Conservation (phyloP, 2,888 invertebrate genomes). For the Pseudeuparius sepicola region DNA sequence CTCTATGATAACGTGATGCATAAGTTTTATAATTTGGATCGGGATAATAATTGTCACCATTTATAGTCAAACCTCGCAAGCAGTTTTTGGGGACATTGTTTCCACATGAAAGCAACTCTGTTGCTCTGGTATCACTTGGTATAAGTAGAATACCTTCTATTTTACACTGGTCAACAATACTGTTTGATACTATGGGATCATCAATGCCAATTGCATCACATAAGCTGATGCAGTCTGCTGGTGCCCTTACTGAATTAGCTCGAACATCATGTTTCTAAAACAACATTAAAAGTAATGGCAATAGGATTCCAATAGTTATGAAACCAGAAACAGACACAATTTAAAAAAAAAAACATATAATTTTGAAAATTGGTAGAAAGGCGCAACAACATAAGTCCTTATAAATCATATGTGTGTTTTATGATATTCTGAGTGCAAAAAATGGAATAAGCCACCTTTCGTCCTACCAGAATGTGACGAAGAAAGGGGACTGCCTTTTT, state of each 20-base stretch:
- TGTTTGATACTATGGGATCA: slow-evolving; percentile 73
- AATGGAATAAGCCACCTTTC: too few species aligned
- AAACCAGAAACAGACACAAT: too few species aligned
- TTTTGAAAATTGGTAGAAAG: too few species aligned
- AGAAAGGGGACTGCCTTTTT: too few species aligned
- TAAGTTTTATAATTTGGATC: slow-evolving; percentile 70
- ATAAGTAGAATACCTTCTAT: slow-evolving; percentile 73
- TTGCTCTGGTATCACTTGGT: slow-evolving; percentile 56
- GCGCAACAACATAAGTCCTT: too few species aligned
- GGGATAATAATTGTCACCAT: slow-evolving; percentile 59
- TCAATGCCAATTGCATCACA: slow-evolving; percentile 62
- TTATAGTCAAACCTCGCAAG: slow-evolving; percentile 53
- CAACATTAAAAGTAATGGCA: too few species aligned
- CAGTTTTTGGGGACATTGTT: slow-evolving; percentile 61
- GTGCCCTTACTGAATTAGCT: slow-evolving; percentile 39
- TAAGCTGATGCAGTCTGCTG: slow-evolving; percentile 42
- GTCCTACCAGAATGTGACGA: too few species aligned
- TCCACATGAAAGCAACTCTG: slow-evolving; percentile 53
- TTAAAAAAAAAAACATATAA: too few species aligned
- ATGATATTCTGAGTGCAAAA: too few species aligned
- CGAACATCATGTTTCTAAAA: slow-evolving; percentile 42
- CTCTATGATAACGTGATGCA: slow-evolving; percentile 45
- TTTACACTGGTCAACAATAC: slow-evolving; percentile 65
- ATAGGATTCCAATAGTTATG: too few species aligned
- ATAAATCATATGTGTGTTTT: too few species aligned